Evolutionary conservation across 1,140 invertebrate species (phyloP).

Genomic region (Bombus waltoni): DNA sequence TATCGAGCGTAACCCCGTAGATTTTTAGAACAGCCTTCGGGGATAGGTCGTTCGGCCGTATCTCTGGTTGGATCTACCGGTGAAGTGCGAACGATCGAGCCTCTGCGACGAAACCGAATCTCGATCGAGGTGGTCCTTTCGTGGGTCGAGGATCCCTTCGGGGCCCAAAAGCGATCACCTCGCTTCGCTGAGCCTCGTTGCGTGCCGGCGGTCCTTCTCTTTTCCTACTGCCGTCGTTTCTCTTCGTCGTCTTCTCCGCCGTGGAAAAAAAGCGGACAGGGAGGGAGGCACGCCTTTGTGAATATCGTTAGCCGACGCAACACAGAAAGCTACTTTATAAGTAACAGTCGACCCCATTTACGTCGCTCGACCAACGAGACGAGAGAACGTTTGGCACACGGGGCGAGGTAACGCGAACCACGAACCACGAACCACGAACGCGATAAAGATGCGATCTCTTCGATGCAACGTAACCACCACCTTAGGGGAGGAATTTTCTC

Average conservation of each 20-base stretch:
- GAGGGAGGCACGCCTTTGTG: constrained; percentile 22
- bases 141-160: constrained; percentile 32
- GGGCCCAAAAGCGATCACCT: constrained; percentile 36
- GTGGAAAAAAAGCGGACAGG: background rate
- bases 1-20: constrained; percentile 21
- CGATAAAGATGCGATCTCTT: constrained; percentile 23
- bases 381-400: background rate
- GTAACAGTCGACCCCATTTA: background rate
- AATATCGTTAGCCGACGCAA: constrained; percentile 1
- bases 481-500: background rate
- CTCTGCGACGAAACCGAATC: constrained; percentile 56
- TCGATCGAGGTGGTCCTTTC: constrained; percentile 68
- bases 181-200: constrained; percentile 55
- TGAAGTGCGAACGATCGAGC: constrained; percentile 55
- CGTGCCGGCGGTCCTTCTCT: constrained; percentile 30
- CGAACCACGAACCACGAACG: background rate
- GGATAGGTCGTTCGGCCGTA: constrained; percentile 38
- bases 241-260: background rate
- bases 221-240: constrained; percentile 4
- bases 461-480: background rate
- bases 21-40: constrained; percentile 43
- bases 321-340: constrained; percentile 32
- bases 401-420: background rate
- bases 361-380: background rate
- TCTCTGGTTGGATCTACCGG: constrained; percentile 36